Evolutionary conservation across 2,113 vertebrate genomes (phyloP).

Genomic region (Myrmecobius fasciatus): DNA sequence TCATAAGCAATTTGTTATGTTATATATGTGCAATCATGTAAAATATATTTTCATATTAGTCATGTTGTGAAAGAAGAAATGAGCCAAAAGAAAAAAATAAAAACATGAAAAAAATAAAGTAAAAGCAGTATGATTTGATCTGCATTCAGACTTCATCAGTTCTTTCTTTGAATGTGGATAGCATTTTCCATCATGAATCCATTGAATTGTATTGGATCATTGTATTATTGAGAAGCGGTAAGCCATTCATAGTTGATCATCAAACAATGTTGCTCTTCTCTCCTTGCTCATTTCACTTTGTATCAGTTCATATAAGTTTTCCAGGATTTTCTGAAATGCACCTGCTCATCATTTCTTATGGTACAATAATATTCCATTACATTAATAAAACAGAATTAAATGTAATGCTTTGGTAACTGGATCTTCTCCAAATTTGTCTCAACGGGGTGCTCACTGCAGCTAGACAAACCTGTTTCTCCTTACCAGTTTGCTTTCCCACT

Average conservation of each 20-base stretch:
- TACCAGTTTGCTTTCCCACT: not conserved
- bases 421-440: not conserved
- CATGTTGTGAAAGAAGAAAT: not conserved
- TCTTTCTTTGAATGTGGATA: not conserved
- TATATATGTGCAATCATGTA: not conserved
- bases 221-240: not conserved
- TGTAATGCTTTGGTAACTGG: not conserved
- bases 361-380: not conserved
- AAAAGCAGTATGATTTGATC: not conserved
- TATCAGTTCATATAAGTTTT: not conserved
- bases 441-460: not conserved
- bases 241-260: not conserved
- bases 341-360: not conserved
- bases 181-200: not conserved
- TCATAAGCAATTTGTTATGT: not conserved
- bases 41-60: not conserved
- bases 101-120: not conserved
- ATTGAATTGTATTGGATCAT: not conserved
- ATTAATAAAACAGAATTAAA: not conserved
- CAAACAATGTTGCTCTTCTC: not conserved
- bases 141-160: not conserved
- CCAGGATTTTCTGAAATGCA: not conserved
- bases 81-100: not conserved
- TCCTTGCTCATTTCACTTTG: not conserved
- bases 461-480: not conserved